These are phyloP conservation scores for Elysia crispata DNA, from an alignment of 2,888 invertebrate genomes.

Conservation along the genomic window DNA sequence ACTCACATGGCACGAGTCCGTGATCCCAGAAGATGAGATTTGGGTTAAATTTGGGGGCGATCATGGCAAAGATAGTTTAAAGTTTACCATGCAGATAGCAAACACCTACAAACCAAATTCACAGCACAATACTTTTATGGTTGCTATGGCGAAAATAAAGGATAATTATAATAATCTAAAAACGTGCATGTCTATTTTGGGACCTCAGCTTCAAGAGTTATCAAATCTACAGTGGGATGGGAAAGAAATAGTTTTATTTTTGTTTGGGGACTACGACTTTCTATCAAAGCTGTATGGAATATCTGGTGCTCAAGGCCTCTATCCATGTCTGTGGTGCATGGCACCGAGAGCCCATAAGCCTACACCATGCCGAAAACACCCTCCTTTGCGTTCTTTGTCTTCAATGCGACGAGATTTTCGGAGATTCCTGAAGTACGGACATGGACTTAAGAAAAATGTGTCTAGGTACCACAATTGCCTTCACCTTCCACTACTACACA, in stretches of 20 bases:
- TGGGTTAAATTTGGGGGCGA: no score
- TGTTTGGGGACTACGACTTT: slow-evolving; percentile 26
- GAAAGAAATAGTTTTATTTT: background rate
- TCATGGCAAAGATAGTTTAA: no score
- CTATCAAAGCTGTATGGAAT: background rate
- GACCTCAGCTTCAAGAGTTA: no score
- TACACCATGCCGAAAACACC: background rate
- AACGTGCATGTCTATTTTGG: no score
- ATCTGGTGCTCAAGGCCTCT: slow-evolving; percentile 3
- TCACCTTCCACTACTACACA: background rate
- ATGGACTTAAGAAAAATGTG: slow-evolving; percentile 5
- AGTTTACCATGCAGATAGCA: background rate
- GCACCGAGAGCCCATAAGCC: background rate
- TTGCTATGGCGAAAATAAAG: no score
- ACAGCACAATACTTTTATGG: no score
- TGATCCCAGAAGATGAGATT: background rate
- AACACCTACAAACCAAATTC: background rate
- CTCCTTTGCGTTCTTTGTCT: background rate
- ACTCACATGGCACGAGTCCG: background rate
- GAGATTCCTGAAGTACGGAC: background rate
- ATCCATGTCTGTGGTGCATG: slow-evolving; percentile 32
- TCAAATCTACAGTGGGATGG: slow-evolving; percentile 2
- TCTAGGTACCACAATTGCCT: no score
- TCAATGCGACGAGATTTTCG: background rate
- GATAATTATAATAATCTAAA: no score